Conservation (phyloP, 2,113 vertebrate genomes). For the Okapia johnstoni region DNA sequence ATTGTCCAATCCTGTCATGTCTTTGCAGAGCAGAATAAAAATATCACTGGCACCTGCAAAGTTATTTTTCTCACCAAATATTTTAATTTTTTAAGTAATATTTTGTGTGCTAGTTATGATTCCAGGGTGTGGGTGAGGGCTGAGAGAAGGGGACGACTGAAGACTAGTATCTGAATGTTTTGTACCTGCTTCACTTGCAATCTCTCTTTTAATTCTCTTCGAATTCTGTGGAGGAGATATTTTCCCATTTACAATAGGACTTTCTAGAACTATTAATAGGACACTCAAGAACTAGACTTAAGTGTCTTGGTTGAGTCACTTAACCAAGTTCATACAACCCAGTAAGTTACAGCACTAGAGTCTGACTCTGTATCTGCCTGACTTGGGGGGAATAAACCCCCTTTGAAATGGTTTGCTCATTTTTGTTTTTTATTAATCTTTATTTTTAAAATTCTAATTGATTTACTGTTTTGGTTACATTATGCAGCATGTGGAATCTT, state of each 20-base stretch:
- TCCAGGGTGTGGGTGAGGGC: background rate
- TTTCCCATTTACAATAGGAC: background rate
- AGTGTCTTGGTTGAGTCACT: background rate
- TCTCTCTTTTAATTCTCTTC: background rate
- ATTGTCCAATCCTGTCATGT: constrained; percentile 52
- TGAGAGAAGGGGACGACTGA: too few relatives aligned
- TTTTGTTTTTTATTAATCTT: background rate
- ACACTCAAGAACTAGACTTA: background rate
- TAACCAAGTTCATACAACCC: background rate
- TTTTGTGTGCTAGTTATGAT: background rate
- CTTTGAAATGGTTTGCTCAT: background rate
- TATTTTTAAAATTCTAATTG: background rate
- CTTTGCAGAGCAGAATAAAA: constrained; percentile 42
- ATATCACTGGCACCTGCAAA: constrained; percentile 7
- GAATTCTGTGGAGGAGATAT: background rate
- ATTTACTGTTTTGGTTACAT: background rate
- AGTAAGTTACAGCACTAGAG: background rate
- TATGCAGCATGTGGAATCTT: background rate
- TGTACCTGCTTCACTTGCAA: background rate
- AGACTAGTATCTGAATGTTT: background rate
- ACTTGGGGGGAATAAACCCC: background rate
- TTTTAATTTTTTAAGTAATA: constrained; percentile 42
- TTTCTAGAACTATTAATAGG: background rate
- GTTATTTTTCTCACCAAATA: constrained; percentile 30
- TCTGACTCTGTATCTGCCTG: background rate